Percentiles rank a stretch among this genome's conserved stretches.
Conservation (phyloP, 2,113 vertebrate genomes). For the Clarias batrachus region DNA sequence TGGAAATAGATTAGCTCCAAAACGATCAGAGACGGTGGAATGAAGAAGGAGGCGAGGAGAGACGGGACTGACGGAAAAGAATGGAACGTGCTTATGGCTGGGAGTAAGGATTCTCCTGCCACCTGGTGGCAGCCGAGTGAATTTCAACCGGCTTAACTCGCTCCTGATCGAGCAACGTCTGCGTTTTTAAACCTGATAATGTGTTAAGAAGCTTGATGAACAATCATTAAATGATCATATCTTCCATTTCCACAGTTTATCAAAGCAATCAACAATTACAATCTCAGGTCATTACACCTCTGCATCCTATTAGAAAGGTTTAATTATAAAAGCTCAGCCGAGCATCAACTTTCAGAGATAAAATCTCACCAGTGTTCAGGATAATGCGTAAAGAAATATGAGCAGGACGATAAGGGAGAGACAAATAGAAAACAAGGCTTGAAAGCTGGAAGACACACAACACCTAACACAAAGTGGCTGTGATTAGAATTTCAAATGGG, state of each 20-base stretch:
- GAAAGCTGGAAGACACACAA: slow-evolving; percentile 47
- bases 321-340: slow-evolving; percentile 42
- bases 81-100: slow-evolving; percentile 12
- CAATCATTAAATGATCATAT: slow-evolving; percentile 35
- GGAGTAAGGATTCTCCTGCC: slow-evolving; percentile 55
- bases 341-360: slow-evolving; percentile 30
- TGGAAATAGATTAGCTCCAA: slow-evolving; percentile 79
- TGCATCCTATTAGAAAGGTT: slow-evolving; percentile 25
- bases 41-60: not conserved
- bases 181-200: not conserved
- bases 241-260: slow-evolving; percentile 18
- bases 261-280: slow-evolving; percentile 22
- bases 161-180: not conserved
- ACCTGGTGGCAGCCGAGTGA: slow-evolving; percentile 59
- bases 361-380: slow-evolving; percentile 12
- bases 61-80: slow-evolving; percentile 38
- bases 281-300: slow-evolving; percentile 35
- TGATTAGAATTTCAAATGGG: slow-evolving; percentile 80
- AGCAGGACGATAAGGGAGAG: slow-evolving; percentile 57
- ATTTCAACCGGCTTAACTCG: not conserved
- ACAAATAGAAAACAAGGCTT: slow-evolving; percentile 64
- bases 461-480: slow-evolving; percentile 64
- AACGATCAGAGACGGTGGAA: slow-evolving; percentile 45
- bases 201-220: not conserved
- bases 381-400: slow-evolving; percentile 19